These are phyloP conservation scores for Epinotia ramella DNA, from an alignment of 2,888 invertebrate species.

Conservation along the genomic window DNA sequence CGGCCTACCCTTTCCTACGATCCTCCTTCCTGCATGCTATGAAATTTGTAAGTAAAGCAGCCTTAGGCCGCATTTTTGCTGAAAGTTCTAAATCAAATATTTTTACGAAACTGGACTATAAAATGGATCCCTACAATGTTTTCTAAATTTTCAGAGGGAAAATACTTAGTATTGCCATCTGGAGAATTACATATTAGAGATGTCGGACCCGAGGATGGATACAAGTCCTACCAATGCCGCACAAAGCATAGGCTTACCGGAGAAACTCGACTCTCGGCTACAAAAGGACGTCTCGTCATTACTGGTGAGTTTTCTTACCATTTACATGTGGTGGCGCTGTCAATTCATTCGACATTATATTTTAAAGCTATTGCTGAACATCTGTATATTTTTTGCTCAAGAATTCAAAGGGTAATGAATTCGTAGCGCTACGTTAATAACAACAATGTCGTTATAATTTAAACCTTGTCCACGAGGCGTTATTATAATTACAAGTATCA, in stretches of 20 bases:
- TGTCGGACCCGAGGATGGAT: slow-evolving; percentile 97
- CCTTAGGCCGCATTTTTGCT: slow-evolving; percentile 68
- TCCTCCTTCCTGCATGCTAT: slow-evolving; percentile 85
- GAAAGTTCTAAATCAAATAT: background rate
- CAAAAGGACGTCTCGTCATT: slow-evolving; percentile 96
- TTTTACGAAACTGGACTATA: background rate
- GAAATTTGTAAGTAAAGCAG: slow-evolving; percentile 78
- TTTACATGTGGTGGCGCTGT: slow-evolving; percentile 33
- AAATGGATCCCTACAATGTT: slow-evolving; percentile 20
- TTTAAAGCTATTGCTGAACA: background rate
- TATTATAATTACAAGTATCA: background rate
- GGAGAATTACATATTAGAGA: slow-evolving; percentile 98
- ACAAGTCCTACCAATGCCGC: slow-evolving; percentile 96
- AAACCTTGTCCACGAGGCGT: background rate
- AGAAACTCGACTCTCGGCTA: slow-evolving; percentile 96
- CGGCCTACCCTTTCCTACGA: slow-evolving; percentile 83
- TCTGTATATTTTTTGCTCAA: background rate
- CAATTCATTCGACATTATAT: slow-evolving; percentile 26
- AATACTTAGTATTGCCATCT: slow-evolving; percentile 97
- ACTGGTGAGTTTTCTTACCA: slow-evolving; percentile 90
- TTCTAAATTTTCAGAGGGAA: slow-evolving; percentile 89
- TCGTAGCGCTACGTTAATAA: slow-evolving; percentile 35
- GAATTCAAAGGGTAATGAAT: slow-evolving; percentile 22
- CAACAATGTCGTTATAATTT: slow-evolving; percentile 37
- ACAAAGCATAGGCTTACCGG: slow-evolving; percentile 97